Evolutionary conservation across 2,113 vertebrate species (phyloP).

Genomic region (Puffinus mauretanicus): DNA sequence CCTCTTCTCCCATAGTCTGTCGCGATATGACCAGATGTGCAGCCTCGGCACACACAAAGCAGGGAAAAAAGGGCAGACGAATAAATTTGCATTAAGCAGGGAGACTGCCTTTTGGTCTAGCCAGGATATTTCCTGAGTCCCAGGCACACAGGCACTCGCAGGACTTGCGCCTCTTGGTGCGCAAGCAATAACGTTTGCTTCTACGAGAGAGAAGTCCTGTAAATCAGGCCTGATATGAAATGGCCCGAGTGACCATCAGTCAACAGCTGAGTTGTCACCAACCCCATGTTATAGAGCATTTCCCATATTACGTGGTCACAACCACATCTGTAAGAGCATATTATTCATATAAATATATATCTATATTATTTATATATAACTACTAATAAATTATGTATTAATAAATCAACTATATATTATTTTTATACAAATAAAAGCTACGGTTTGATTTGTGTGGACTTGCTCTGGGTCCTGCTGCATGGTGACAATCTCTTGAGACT

Average conservation of each 20-base stretch:
- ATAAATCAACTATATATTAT: neutral
- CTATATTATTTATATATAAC: neutral
- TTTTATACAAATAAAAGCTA: neutral
- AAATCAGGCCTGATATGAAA: neutral
- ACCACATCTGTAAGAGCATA: neutral
- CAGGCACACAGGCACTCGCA: neutral
- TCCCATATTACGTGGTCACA: neutral
- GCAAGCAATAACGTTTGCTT: neutral
- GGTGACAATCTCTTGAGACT: neutral
- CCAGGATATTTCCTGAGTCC: neutral
- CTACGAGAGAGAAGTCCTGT: neutral
- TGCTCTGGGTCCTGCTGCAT: rapidly evolving
- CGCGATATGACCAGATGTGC: conserved; percentile 15
- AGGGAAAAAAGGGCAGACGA: neutral
- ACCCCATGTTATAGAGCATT: rapidly evolving
- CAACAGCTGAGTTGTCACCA: neutral
- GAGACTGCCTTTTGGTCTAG: neutral
- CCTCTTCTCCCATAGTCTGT: neutral
- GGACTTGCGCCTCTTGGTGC: neutral
- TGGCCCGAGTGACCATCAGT: neutral
- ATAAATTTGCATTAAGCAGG: conserved; percentile 57
- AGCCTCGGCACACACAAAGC: neutral
- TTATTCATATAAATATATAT: neutral
- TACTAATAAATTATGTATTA: neutral
- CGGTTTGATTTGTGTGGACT: neutral